phyloP scores from a whole-genome alignment of 1,140 invertebrate species.

The Temnothorax nylanderi region DNA sequence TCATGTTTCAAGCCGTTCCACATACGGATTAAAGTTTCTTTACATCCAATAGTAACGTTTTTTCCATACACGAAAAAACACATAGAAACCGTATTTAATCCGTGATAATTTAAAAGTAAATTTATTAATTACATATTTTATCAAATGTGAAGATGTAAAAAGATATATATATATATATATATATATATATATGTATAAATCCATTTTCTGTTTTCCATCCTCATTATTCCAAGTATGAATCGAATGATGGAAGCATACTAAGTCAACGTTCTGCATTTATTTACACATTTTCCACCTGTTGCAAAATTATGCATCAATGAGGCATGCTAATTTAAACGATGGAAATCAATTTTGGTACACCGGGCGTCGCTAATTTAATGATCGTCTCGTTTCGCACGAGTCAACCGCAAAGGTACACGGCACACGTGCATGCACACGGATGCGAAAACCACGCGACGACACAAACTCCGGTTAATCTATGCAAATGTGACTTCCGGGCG shows the following conservation, averaged over 20 bases:
- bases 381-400: neutral
- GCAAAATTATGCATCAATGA: constrained; percentile 18
- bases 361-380: constrained; percentile 11
- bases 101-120: neutral
- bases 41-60: constrained; percentile 16
- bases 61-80: neutral
- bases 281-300: constrained; percentile 27
- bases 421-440: neutral
- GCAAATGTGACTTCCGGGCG: constrained; percentile 47
- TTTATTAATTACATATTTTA: constrained; percentile 5
- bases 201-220: neutral
- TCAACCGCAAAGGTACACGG: neutral
- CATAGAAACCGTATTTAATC: neutral
- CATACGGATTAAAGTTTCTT: neutral
- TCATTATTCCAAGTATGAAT: neutral
- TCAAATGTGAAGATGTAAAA: neutral
- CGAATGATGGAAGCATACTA: neutral
- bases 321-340: constrained; percentile 11
- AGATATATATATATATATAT: neutral
- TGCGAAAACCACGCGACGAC: neutral
- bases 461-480: constrained; percentile 38
- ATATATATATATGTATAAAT: too few species aligned
- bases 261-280: neutral
- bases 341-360: constrained; percentile 33
- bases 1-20: neutral